Evolutionary conservation across 2,888 invertebrate species (phyloP), one percentile per base, ranked within the genome.

Genomic region (Cactoblastis cactorum): DNA sequence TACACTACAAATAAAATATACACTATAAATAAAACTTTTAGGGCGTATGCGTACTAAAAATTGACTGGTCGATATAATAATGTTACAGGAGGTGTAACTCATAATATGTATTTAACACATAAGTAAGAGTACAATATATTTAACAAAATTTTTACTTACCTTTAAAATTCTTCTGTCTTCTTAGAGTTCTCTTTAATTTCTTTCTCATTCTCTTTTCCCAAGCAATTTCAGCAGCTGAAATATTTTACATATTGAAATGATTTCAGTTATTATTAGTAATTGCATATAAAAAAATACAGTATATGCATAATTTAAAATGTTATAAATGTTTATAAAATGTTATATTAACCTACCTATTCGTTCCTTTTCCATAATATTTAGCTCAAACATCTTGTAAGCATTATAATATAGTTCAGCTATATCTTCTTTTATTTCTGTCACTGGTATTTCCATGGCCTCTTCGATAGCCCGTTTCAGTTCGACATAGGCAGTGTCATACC

Each of bases 171-270:
- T 77, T 55, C 38, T 64, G 51, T 5, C 79, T 69, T 8, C 88
- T 71, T 4, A 86, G 50, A 1, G 74, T 71, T 46, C 71, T 76
- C 57, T 85, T 88, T 51, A 83, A 56, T 57, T 87, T 88, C 61
- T 87, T 88, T 37, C 85, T 70, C 82, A 86, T 85, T 59, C 87
- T 65, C 34, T 67, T 84, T 34, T 82, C 79, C 84, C 85, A 85
- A 0, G 83, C 83, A 4, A 76, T 64, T 59, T 77, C 81, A 56
- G 84, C 84, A 41, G 85, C 88, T 87, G 61, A 0, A 68, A 71
- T 17, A 33, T 12, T n/a, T n/a, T n/a, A n/a, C n/a, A n/a, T n/a
- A n/a, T n/a, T n/a, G n/a, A n/a, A n/a, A n/a, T n/a, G n/a, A n/a
- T n/a, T n/a, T n/a, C n/a, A n/a, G 22, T 22, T 22, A 5, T 5